A percentile compares a stretch with the other conserved stretches of the same genome.
These are phyloP conservation scores for Lycorma delicatula DNA, from an alignment of 1,140 invertebrate genomes.

Conservation along the genomic window DNA sequence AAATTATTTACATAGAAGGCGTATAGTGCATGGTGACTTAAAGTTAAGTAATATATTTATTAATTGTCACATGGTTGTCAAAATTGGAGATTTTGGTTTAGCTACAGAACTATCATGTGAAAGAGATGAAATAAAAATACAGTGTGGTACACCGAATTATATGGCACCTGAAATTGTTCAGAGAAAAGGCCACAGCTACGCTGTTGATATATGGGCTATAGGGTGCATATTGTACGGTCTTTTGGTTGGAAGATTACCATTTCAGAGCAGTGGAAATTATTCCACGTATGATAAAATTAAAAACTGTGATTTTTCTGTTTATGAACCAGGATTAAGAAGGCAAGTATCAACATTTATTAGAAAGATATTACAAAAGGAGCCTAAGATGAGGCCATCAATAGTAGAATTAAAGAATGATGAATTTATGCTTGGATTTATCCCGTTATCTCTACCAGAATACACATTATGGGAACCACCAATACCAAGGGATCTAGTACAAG, in stretches of 20 bases:
- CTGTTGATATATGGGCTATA: constrained; percentile 3
- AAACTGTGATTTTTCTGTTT: background rate
- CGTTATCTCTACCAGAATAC: too few relatives aligned
- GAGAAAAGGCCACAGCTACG: background rate
- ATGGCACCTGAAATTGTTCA: background rate
- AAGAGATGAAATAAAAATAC: background rate
- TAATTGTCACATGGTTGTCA: background rate
- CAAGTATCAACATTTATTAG: background rate
- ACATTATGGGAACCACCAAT: too few relatives aligned
- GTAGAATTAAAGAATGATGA: background rate
- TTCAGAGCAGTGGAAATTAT: background rate
- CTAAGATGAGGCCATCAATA: background rate
- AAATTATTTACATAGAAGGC: background rate
- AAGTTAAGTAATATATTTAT: background rate
- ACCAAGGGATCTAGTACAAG: too few relatives aligned
- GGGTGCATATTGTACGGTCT: background rate
- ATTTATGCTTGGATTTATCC: too few relatives aligned
- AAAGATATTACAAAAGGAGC: background rate
- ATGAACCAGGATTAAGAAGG: background rate
- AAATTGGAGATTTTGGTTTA: background rate
- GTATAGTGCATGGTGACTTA: background rate
- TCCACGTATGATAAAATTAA: background rate
- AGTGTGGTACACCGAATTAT: background rate
- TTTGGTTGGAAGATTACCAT: background rate
- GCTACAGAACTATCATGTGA: background rate